Percentiles rank a stretch among this genome's conserved stretches.
phyloP scores from a whole-genome alignment of 2,113 vertebrate genomes.

The Eulacestoma nigropectus region DNA sequence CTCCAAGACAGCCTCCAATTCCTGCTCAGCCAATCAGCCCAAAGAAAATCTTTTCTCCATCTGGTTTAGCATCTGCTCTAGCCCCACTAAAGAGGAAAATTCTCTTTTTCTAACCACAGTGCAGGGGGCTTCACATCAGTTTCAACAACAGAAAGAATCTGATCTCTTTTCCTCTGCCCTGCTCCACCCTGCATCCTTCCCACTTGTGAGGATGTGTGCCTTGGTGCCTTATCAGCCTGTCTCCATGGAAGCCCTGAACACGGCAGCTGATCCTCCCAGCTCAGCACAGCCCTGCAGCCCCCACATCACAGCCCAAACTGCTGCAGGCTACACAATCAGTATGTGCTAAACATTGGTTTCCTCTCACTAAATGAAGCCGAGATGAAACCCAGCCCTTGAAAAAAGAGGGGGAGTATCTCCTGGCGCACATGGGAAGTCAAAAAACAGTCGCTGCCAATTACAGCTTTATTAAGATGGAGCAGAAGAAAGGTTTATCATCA shows the following conservation, averaged over 20 bases:
- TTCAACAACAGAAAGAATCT: not conserved
- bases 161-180: not conserved
- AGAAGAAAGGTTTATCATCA: not conserved
- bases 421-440: not conserved
- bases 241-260: not conserved
- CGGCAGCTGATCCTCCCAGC: not conserved
- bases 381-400: not conserved
- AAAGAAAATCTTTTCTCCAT: not conserved
- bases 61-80: not conserved
- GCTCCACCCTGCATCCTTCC: not conserved
- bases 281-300: not conserved
- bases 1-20: not conserved
- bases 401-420: not conserved
- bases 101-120: not conserved
- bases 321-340: not conserved
- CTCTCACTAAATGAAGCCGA: not conserved
- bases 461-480: not conserved
- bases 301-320: not conserved
- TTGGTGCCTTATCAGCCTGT: not conserved
- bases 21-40: not conserved
- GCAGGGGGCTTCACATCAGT: not conserved
- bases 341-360: not conserved
- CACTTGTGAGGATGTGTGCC: fast-evolving
- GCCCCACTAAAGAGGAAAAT: not conserved
- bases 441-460: not conserved